Evolutionary conservation across 2,888 invertebrate species (phyloP), one percentile per base, ranked within the genome.

Genomic region (Dicyrtomina minuta): DNA sequence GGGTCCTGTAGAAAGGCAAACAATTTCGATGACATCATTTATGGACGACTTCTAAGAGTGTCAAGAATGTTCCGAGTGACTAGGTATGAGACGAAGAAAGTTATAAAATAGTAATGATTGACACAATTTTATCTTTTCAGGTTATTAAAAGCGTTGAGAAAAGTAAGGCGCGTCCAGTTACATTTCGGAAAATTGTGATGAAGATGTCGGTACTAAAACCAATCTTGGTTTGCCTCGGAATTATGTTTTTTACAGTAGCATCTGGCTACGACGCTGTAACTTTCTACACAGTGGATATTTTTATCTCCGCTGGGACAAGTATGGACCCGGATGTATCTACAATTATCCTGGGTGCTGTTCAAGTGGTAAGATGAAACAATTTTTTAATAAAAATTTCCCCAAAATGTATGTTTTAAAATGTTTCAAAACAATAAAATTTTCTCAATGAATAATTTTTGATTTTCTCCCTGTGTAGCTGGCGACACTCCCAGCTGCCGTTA

Each of bases 241-340:
- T 77, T 65, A 73, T 75, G 72, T 71, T 73, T 22, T 77, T 77
- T 62, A 70, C 71, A 5, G 72, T 73, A 12, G 44, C 74, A 39
- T 72, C 71, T n/a, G 77, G 74, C 13, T 70, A 73, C 20, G 77
- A 77, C 68, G 77, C 77, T 6, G 66, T 76, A 12, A 72, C 72
- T 22, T 71, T 72, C 10, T 76, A 75, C 64, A 74, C 75, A 3
- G 76, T 75, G 12, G 67, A 71, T 17, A 77, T 77, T 61, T 77
- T 77, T 53, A 66, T 73, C 33, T 71, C 71, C 8, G 73, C 77
- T 1, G 72, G 71, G 1, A 72, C 75, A 6, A 58, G 64, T 17
- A 66, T 77, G 66, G 74, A 75, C 49, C 72, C 75, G 1, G 62
- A 70, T 26, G 13, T 66, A 4, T 74, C 72, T n/a, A 72, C 75